phyloP scores from a whole-genome alignment of 1,140 invertebrate genomes.

The Eubasilissa regina region DNA sequence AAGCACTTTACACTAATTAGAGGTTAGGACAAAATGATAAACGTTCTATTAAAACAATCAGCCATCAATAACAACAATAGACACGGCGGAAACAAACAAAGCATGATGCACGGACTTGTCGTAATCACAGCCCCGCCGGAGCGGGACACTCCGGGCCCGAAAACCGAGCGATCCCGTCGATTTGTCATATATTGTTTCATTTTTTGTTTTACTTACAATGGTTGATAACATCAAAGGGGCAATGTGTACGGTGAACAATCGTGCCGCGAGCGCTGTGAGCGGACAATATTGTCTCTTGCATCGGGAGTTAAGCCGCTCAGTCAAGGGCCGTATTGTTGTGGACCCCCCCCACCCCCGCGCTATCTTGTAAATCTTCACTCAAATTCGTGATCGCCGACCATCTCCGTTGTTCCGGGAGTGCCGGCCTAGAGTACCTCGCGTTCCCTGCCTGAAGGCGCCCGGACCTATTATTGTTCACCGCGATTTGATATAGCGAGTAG shows the following conservation, averaged over 20 bases:
- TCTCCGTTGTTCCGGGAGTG: constrained; percentile 55
- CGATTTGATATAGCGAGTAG: constrained; percentile 25
- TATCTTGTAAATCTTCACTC: constrained; percentile 60
- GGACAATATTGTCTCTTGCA: constrained; percentile 51
- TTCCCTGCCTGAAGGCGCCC: constrained; percentile 31
- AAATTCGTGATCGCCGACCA: constrained; percentile 60
- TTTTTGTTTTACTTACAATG: constrained; percentile 49
- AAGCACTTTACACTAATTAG: constrained; percentile 52
- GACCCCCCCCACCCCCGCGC: constrained; percentile 51
- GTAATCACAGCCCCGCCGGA: constrained; percentile 48
- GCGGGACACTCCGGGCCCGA: constrained; percentile 16
- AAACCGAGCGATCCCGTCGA: constrained; percentile 56
- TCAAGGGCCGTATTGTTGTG: constrained; percentile 54
- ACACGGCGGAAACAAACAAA: constrained; percentile 55
- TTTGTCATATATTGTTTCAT: constrained; percentile 60
- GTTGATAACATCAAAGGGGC: constrained; percentile 55
- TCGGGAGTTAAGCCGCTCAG: constrained; percentile 47
- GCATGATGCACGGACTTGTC: constrained; percentile 51
- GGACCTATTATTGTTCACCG: constrained; percentile 49
- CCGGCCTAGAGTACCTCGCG: constrained; percentile 17
- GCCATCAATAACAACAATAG: constrained; percentile 58
- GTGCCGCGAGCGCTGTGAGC: constrained; percentile 44
- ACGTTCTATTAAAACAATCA: constrained; percentile 60
- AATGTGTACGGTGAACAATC: constrained; percentile 52
- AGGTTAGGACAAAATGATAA: constrained; percentile 59